Evolutionary conservation across 1,140 invertebrate species (phyloP).

Genomic region (Hyles euphorbiae): DNA sequence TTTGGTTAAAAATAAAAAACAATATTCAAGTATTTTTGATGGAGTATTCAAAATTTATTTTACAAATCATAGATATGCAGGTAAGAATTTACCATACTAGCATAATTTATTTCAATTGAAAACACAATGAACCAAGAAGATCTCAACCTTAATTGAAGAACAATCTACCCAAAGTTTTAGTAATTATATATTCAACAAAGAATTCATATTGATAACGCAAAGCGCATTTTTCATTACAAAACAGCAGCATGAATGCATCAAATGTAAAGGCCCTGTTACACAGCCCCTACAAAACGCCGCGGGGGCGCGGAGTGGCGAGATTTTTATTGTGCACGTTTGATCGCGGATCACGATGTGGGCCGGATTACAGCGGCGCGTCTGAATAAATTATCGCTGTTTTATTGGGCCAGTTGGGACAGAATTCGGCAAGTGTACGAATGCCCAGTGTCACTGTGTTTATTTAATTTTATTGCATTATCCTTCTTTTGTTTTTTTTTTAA

Average conservation of each 20-base stretch:
- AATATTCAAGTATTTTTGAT: not conserved
- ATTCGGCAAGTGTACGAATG: not conserved
- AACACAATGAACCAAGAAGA: no score
- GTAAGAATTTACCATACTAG: no score
- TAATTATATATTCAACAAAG: no score
- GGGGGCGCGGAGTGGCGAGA: conserved; percentile 43
- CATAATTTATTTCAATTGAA: not conserved
- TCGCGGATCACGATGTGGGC: conserved; percentile 37
- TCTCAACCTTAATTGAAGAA: no score
- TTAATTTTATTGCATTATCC: not conserved
- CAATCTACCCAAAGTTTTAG: no score
- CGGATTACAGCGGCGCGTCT: conserved; percentile 46
- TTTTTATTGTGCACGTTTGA: conserved; percentile 62
- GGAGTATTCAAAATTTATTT: not conserved
- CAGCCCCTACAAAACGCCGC: conserved; percentile 17
- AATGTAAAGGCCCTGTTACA: conserved; percentile 21
- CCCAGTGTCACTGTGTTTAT: conserved; percentile 2
- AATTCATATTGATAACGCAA: no score
- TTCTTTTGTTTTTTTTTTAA: no score
- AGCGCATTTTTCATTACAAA: no score
- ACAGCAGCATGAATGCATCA: not conserved
- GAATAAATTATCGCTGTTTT: conserved; percentile 63
- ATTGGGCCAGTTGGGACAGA: conserved; percentile 26
- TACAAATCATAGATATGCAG: not conserved
- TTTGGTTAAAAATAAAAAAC: no score